Evolutionary conservation across 2,113 vertebrate species (phyloP), one percentile per base, ranked within the genome.

Genomic region (Lipophrys pholis): DNA sequence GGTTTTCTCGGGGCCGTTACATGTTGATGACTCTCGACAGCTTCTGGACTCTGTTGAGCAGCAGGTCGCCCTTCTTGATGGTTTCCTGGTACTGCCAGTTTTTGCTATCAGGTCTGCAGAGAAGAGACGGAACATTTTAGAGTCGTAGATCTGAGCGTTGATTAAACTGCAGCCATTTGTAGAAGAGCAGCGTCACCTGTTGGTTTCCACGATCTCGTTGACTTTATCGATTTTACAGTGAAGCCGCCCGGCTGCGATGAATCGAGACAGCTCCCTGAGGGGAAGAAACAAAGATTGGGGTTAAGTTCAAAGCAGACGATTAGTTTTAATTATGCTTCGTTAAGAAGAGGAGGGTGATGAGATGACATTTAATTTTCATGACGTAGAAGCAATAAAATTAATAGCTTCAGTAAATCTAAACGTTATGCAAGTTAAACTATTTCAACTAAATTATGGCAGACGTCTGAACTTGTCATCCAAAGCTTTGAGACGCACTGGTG

Each of bases 161-260:
- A 41, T 6, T 1, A 0, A 48, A 36, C n/a, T 40, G 38, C 0
- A 30, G 10, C n/a, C 3, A 0, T 55, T 59, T 58, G 6, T n/a
- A 17, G n/a, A 54, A 17, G 0, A 7, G 5, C 9, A 9, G 63
- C 7, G 15, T 86, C 95, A 98, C 98, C 98, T 99, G 93, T 99
- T 99, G 5, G 98, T 99, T 94, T 99, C 97, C 85, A 99, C 97
- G 48, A 99, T 99, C 89, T 98, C 97, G 0, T 99, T 99, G 68
- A 99, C 97, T 95, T 99, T 99, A 86, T 99, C 97, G 63, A 99
- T 99, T 93, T 99, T 99, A 95, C 97, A 99, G 88, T 99, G 98
- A 58, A 99, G 94, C 66, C 96, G 94, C 6, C 98, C 98, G 45
- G 98, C 98, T 49, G 98, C 98, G 62, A 97, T 99, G 88, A 99